Evolutionary conservation across 2,113 vertebrate genomes (phyloP), one percentile per base, ranked within the genome.

Genomic region (Anhinga anhinga): DNA sequence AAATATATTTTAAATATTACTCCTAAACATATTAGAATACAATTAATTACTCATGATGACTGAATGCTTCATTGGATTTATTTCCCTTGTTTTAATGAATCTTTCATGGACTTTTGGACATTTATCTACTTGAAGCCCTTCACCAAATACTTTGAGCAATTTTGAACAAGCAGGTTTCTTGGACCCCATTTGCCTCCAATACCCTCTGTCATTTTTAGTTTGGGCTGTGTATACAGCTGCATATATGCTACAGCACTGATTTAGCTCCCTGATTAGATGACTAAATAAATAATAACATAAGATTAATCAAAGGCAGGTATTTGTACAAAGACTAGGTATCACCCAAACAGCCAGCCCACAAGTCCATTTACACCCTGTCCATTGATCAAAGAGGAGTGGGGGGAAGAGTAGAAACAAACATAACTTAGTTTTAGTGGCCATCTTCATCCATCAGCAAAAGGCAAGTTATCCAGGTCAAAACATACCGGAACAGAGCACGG

Each of bases 41-140:
- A 71, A 50, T 89, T 23, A 91, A 91, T 94, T 95, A 95, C 82
- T 96, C 61, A 91, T 63, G 38, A 61, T 77, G 65, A 79, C 17
- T 44, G 44, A 96, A 66, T 63, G 21, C 56, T 78, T 86, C 18
- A 44, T 25, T 87, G 23, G n/a, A 94, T 91, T 85, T 47, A 67
- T 85, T 93, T 82, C 61, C 47, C 15, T 67, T 91, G 52, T 63
- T 92, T 90, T 87, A 87, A 90, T 77, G 53, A 87, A 78, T 69
- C 38, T 65, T 93, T 87, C 73, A 87, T 90, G 63, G 44, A 81
- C 53, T 91, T 87, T 4, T 55, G n/a, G 85, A 81, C 47, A 87
- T 71, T 76, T 55, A 84, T 84, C 59, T 72, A 55, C 50, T 78
- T 65, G 32, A 84, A 81, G 36, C 82, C 80, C 25, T 90, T 84